These are phyloP conservation scores for Hapalemur alaotrensis DNA, from an alignment of 2,797 vertebrate genomes.

Conservation along the genomic window DNA sequence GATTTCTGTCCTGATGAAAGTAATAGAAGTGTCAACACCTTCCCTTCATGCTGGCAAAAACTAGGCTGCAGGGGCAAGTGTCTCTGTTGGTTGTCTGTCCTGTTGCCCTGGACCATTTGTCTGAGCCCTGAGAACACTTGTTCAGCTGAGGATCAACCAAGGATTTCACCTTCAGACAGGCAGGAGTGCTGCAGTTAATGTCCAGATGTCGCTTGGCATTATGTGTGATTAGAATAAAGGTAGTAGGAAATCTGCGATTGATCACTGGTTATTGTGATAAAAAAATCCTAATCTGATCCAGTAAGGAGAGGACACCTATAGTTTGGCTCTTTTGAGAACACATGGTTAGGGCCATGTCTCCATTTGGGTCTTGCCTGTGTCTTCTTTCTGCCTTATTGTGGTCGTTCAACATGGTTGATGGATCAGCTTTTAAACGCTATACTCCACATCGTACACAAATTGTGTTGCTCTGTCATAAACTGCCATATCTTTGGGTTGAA, in stretches of 20 bases:
- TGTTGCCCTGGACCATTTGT: not conserved
- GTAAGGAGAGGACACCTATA: not conserved
- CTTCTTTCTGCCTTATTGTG: not conserved
- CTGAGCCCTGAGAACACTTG: not conserved
- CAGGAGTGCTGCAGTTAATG: not conserved
- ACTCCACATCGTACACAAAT: not conserved
- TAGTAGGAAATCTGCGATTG: not conserved
- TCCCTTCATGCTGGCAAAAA: not conserved
- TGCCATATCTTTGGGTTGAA: not conserved
- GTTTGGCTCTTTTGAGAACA: not conserved
- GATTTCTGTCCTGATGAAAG: not conserved
- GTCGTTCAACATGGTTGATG: not conserved
- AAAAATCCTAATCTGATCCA: not conserved
- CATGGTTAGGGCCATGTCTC: not conserved
- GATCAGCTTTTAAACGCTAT: not conserved
- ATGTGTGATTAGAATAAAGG: not conserved
- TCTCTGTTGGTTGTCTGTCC: not conserved
- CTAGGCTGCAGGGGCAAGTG: not conserved
- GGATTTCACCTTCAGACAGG: not conserved
- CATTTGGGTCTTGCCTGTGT: not conserved
- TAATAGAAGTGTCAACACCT: not conserved
- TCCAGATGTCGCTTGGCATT: not conserved
- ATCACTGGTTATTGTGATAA: not conserved
- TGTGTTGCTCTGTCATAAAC: not conserved
- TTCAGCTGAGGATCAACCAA: not conserved